phyloP scores from a whole-genome alignment of 2,113 vertebrate species.

The Hepsetus odoe region DNA sequence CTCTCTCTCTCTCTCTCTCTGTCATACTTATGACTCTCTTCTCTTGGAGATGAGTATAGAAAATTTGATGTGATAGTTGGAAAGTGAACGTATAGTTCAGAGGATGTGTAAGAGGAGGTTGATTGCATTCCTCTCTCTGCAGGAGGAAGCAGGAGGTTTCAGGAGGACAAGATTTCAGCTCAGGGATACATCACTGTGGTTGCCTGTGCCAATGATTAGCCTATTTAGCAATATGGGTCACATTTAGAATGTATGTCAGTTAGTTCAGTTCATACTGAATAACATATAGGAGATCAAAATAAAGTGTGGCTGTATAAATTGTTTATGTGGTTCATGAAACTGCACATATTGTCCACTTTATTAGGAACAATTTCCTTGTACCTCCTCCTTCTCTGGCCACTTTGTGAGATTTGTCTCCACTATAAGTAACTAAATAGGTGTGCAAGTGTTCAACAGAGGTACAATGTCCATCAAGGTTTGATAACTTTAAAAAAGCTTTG shows the following conservation, averaged over 20 bases:
- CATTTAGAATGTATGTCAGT: neutral
- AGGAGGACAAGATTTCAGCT: constrained; percentile 17
- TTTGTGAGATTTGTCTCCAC: too few relatives aligned
- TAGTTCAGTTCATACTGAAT: constrained; percentile 1
- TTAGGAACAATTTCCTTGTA: neutral
- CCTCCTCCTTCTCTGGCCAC: too few relatives aligned
- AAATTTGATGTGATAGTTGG: constrained; percentile 6
- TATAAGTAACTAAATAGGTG: too few relatives aligned
- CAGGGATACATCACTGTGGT: constrained; percentile 1
- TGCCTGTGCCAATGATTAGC: neutral
- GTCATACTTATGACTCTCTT: too few relatives aligned
- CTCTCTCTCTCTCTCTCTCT: neutral
- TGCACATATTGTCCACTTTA: neutral
- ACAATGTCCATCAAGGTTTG: too few relatives aligned
- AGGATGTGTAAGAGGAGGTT: constrained; percentile 17
- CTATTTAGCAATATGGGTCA: constrained; percentile 4
- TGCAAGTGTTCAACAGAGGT: too few relatives aligned
- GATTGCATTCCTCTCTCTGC: constrained; percentile 12
- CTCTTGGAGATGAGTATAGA: neutral
- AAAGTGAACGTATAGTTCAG: neutral
- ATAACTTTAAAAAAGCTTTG: too few relatives aligned
- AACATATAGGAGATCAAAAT: constrained; percentile 13
- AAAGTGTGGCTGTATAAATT: neutral
- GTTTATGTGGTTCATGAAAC: neutral
- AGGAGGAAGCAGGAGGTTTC: too few relatives aligned